Conservation (phyloP, 1,140 invertebrate genomes). For the Branchinecta lindahli region DNA sequence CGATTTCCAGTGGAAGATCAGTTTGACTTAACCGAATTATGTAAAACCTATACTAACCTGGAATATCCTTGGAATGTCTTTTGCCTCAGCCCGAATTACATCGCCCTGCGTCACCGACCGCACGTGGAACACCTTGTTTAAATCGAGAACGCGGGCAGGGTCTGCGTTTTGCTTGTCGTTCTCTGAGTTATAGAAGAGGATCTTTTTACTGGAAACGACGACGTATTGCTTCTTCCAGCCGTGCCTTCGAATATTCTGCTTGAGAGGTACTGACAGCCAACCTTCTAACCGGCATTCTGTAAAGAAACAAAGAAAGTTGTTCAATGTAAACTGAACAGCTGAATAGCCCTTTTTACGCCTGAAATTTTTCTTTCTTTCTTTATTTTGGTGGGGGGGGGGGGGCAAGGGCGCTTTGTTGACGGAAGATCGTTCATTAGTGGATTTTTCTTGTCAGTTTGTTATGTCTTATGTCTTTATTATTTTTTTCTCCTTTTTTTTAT, state of each 20-base stretch:
- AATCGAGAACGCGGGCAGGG: conserved; percentile 83
- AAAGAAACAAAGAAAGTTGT: conserved; percentile 19
- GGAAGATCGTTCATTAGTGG: no score
- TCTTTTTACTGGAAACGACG: conserved; percentile 88
- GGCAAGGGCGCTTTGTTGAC: no score
- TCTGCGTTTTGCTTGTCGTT: conserved; percentile 86
- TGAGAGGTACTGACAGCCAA: conserved; percentile 86
- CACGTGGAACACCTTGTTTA: conserved; percentile 97
- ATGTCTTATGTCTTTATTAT: no score
- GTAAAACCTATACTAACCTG: conserved; percentile 37
- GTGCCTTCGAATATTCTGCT: conserved; percentile 84
- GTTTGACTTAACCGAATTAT: no score
- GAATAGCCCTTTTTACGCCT: background rate
- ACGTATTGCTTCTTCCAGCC: conserved; percentile 96
- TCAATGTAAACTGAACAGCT: background rate
- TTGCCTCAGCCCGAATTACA: conserved; percentile 91
- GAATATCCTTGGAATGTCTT: conserved; percentile 98
- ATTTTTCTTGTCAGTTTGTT: no score
- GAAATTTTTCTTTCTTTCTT: conserved; percentile 3
- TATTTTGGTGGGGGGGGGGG: conserved; percentile 11
- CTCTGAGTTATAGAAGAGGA: conserved; percentile 93
- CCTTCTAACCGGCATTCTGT: conserved; percentile 70
- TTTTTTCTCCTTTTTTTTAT: no score
- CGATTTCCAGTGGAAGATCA: no score
- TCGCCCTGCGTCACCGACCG: conserved; percentile 94